Evolutionary conservation across 2,888 invertebrate genomes (phyloP).

Genomic region (Pantelozetes paolii): DNA sequence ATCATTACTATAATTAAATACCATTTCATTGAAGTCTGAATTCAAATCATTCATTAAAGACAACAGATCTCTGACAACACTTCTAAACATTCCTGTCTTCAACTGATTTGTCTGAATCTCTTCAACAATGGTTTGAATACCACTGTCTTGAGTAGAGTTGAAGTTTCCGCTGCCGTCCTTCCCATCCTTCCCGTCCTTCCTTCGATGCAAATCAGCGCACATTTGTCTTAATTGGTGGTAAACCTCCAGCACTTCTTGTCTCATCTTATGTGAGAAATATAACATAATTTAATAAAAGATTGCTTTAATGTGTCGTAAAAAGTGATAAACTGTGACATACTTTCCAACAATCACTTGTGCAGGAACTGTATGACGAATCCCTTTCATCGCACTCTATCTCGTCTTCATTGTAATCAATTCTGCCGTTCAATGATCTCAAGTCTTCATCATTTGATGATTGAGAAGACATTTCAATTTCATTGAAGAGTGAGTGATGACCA

Average conservation of each 20-base stretch:
- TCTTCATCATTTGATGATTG: conserved; percentile 48
- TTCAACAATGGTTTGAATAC: conserved; percentile 47
- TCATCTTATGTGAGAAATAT: conserved; percentile 51
- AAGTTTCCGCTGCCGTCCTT: conserved; percentile 40
- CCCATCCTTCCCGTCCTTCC: no score
- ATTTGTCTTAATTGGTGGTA: conserved; percentile 55
- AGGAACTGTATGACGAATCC: conserved; percentile 49
- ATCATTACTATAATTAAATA: conserved; percentile 39
- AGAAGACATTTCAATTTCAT: conserved; percentile 71
- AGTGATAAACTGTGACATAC: neutral
- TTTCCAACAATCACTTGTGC: conserved; percentile 7
- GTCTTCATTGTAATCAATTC: conserved; percentile 46
- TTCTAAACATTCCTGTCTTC: conserved; percentile 47
- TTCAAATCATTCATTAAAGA: conserved; percentile 50
- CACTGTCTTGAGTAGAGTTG: conserved; percentile 48
- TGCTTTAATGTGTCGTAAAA: no score
- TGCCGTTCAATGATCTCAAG: conserved; percentile 34
- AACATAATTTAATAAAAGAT: no score
- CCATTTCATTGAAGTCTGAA: conserved; percentile 46
- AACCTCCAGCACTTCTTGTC: conserved; percentile 55
- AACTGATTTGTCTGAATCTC: conserved; percentile 47
- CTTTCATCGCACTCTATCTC: conserved; percentile 53
- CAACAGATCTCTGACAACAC: conserved; percentile 50
- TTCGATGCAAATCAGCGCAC: conserved; percentile 52
- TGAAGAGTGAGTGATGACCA: conserved; percentile 64